Evolutionary conservation across 2,113 vertebrate species (phyloP), one percentile per base, ranked within the genome.

Genomic region (Symphodus melops): DNA sequence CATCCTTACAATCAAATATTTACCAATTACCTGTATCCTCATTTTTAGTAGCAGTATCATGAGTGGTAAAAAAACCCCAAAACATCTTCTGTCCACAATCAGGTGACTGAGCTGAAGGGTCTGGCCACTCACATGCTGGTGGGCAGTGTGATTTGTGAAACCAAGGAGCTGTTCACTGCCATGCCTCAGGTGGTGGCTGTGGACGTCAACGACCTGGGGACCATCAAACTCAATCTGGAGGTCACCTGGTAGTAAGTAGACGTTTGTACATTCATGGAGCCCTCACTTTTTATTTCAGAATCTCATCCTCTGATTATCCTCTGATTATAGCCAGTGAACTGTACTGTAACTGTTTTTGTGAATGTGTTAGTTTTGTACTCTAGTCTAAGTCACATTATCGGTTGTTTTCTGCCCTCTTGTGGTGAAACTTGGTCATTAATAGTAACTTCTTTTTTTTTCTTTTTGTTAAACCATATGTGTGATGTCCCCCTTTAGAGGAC

Each of bases 81-180:
- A 3, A 28, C 60, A 44, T 64, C 12, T 84, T 72, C 28, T 42
- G 13, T 49, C 10, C 10, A 56, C 74, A 12, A 20, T 52, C 74
- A 99, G 98, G 98, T 99, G 90, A 97, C 96, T 0, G 98, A 99
- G 91, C 93, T 99, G 67, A 99, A 99, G 91, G 97, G 98, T 25
- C 93, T 99, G 67, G 97, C 97, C 13, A 96, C 95, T 52, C 98
- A 99, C 81, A 94, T 98, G 80, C 93, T 99, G 78, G 97, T 99
- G 42, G 98, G 98, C 81, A 98, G 97, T 0, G 97, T 99, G 52
- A 99, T 96, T 79, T 99, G 98, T 54, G 98, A 99, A 89, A 99
- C 98, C 64, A 99, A 98, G 93, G 98, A 98, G 71, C 91, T 99
- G 59, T 99, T 99, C 84, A 97, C 97, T 25, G 97, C 98, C 82